Evolutionary conservation across 2,888 invertebrate genomes (phyloP).

Genomic region (Arctia plantaginis): DNA sequence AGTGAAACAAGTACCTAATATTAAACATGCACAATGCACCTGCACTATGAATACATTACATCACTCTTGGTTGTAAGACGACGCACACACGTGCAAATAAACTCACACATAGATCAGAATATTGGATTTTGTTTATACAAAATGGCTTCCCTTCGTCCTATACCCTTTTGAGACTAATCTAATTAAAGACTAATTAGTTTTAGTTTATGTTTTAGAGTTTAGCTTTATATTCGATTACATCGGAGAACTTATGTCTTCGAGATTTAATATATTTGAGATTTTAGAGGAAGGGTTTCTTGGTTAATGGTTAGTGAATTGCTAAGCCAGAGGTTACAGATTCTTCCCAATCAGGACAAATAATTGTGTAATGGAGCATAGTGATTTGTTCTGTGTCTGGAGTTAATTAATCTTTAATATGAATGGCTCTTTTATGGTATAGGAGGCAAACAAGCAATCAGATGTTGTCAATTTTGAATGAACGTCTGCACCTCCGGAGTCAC

Average conservation of each 20-base stretch:
- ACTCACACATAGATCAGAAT: slow-evolving; percentile 58
- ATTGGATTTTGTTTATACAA: slow-evolving; percentile 82
- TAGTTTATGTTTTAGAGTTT: slow-evolving; percentile 21
- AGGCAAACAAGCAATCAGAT: too few relatives aligned
- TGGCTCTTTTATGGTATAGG: too few relatives aligned
- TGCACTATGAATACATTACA: slow-evolving; percentile 56
- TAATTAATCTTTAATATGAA: too few relatives aligned
- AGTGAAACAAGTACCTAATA: background rate
- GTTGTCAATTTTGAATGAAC: too few relatives aligned
- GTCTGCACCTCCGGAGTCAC: too few relatives aligned
- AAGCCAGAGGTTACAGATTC: background rate
- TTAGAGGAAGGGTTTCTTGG: background rate
- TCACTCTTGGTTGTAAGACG: slow-evolving; percentile 59
- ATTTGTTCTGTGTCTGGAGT: too few relatives aligned
- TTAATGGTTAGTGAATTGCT: background rate
- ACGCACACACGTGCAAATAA: slow-evolving; percentile 50
- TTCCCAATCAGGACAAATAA: too few relatives aligned
- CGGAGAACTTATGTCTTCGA: background rate
- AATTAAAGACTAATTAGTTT: slow-evolving; percentile 59
- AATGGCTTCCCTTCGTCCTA: slow-evolving; percentile 73
- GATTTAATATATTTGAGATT: background rate
- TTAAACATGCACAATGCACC: background rate
- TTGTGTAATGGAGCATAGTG: too few relatives aligned
- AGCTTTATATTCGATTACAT: background rate
- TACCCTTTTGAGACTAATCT: slow-evolving; percentile 53